Evolutionary conservation across 2,113 vertebrate species (phyloP).

Genomic region (Leptobrachium leishanense): DNA sequence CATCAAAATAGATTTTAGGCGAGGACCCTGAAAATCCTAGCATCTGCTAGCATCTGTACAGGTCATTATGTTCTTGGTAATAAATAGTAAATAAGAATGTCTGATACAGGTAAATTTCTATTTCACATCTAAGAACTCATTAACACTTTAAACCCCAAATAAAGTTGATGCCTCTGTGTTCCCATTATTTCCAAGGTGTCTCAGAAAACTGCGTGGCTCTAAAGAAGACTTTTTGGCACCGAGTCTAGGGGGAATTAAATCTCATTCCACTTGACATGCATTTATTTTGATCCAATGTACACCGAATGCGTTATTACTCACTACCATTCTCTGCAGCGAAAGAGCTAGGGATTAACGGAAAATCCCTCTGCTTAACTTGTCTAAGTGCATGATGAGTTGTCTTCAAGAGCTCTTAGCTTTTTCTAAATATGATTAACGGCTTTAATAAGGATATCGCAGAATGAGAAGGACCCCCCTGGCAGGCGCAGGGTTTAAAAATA

Average conservation of each 20-base stretch:
- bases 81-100: too few relatives aligned
- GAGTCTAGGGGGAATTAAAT: not conserved
- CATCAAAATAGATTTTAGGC: too few relatives aligned
- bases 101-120: too few relatives aligned
- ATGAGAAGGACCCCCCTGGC: not conserved
- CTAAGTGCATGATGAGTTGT: not conserved
- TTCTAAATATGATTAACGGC: not conserved
- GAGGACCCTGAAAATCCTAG: too few relatives aligned
- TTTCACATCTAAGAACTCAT: too few relatives aligned
- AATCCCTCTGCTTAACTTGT: slow-evolving; percentile 1
- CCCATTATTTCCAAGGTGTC: not conserved
- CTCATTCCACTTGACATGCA: not conserved
- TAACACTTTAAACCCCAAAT: too few relatives aligned
- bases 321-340: not conserved
- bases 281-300: not conserved
- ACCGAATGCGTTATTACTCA: not conserved
- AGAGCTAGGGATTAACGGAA: not conserved
- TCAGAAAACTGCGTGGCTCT: not conserved
- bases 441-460: not conserved
- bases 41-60: too few relatives aligned
- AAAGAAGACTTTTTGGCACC: not conserved
- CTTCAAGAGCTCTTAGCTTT: not conserved
- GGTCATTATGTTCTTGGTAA: too few relatives aligned
- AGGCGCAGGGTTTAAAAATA: not conserved
- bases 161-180: not conserved